Evolutionary conservation across 1,140 invertebrate species (phyloP).

Genomic region (Cardiocondyla obscurior): DNA sequence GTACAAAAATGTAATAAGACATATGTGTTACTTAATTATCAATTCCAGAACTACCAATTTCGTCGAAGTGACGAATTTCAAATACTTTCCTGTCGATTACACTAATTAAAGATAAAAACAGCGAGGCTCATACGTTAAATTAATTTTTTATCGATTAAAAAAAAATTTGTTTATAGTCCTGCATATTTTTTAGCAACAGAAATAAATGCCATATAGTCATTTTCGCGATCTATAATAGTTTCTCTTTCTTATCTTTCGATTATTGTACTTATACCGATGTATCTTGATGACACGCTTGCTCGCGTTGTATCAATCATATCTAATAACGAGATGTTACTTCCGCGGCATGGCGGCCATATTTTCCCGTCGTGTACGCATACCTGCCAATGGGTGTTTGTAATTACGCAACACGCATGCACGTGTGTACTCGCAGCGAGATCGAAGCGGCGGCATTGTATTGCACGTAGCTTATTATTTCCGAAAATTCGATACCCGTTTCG

Average conservation of each 20-base stretch:
- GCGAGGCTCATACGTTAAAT: too few species aligned
- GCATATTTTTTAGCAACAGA: too few species aligned
- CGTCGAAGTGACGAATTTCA: too few species aligned
- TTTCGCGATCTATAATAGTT: background rate
- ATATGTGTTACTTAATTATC: too few species aligned
- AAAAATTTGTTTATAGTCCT: too few species aligned
- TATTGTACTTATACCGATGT: constrained; percentile 1
- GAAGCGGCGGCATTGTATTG: constrained; percentile 43
- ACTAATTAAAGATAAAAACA: too few species aligned
- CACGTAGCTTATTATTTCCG: constrained; percentile 54
- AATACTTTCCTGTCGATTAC: too few species aligned
- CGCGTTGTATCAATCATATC: background rate
- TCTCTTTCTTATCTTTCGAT: background rate
- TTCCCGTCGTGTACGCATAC: constrained; percentile 23
- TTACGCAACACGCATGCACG: constrained; percentile 45
- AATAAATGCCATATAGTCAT: background rate
- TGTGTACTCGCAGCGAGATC: constrained; percentile 34
- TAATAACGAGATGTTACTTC: constrained; percentile 1
- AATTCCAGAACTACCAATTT: too few species aligned
- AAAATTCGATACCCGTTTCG: constrained; percentile 55
- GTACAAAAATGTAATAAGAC: background rate
- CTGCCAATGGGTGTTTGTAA: constrained; percentile 14
- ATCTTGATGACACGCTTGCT: background rate
- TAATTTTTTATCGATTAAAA: too few species aligned
- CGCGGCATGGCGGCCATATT: constrained; percentile 33